Evolutionary conservation across 2,888 invertebrate genomes (phyloP), one percentile per base, ranked within the genome.

Genomic region (Ochropacha duplaris): DNA sequence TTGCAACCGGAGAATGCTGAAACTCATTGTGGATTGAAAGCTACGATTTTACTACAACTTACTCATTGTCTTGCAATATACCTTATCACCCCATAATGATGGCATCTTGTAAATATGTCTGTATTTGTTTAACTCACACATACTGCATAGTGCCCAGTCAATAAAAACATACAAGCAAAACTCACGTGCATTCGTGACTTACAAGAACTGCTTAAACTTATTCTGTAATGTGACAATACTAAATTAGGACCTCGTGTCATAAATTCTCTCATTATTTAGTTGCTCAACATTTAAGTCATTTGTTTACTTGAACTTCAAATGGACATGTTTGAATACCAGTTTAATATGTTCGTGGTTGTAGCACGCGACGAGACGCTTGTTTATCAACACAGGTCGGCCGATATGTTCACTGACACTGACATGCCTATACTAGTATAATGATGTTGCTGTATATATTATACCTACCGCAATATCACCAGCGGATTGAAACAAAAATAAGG

Each of bases 281-380:
- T 9, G n/a, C 19, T 44, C 44, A 44, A 44, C 19, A 44, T 9
- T 19, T 50, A 50, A 44, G 54, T 49, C 50, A 56, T 57, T 75
- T 19, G 66, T 75, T 70, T 69, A 67, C 67, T 65, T 73, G 72
- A 74, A 76, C 73, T 76, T 71, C 66, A 72, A 70, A 64, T 62
- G 61, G 58, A 54, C 62, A 60, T 61, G 59, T 55, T 36, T 54
- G 55, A 49, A 56, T 61, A 59, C 58, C 51, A 51, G 57, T 57
- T 55, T 57, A 44, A 61, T 54, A 57, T 54, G 50, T 44, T 54
- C 49, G 36, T 64, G 63, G 66, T 62, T 59, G 19, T 44, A 44
- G 44, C 44, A 44, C 44, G 44, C 19, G 44, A 39, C n/a, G 39
- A 2, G 3, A 65, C 51, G 54, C 50, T 50, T 49, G 54, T 57